Percentiles rank a stretch among this genome's conserved stretches.
Evolutionary conservation across 37 sponge, comb jelly and placozoan species (phyloP).

Genomic region (Ianthella basta): DNA sequence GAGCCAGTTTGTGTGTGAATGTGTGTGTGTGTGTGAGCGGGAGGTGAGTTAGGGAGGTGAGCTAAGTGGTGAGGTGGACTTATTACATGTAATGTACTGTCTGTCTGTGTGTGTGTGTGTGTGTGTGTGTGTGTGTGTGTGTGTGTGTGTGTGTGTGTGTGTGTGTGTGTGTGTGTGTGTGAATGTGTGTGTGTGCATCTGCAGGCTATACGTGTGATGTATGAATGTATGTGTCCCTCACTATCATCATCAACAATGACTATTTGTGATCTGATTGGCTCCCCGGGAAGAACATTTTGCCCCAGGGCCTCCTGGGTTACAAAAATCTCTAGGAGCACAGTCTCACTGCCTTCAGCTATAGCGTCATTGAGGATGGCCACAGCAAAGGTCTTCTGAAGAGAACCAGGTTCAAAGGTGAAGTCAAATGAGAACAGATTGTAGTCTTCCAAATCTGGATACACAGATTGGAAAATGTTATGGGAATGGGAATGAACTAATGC

Average conservation of each 20-base stretch:
- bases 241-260: not conserved
- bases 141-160: no score
- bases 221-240: not conserved
- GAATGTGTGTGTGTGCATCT: not conserved
- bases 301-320: not conserved
- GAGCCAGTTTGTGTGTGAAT: no score
- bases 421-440: not conserved
- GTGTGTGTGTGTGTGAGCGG: not conserved
- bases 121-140: no score
- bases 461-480: not conserved
- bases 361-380: slow-evolving; percentile 5
- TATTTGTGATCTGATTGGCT: not conserved
- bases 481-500: no score
- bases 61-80: no score
- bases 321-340: not conserved
- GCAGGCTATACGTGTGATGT: not conserved
- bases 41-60: no score
- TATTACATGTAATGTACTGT: no score
- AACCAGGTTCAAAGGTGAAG: slow-evolving; percentile 15
- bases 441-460: slow-evolving; percentile 11
- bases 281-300: not conserved
- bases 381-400: not conserved
- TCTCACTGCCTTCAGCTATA: not conserved
- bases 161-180: no score
- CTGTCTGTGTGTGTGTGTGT: no score